Conservation (phyloP, 2,113 vertebrate genomes). For the Zapus hudsonius region DNA sequence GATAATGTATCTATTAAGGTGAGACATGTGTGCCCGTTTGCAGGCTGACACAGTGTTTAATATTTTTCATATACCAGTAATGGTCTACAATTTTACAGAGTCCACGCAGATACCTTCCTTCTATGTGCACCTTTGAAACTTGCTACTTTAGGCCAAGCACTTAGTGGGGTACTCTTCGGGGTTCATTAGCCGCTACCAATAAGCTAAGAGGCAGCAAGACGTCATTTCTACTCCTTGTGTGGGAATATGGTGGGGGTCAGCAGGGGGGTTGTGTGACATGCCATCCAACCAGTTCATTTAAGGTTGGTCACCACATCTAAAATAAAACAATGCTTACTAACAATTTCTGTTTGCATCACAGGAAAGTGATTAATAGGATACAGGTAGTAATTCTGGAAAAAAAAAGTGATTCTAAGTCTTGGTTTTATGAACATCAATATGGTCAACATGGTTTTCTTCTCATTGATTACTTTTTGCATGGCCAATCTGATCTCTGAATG, state of each 20-base stretch:
- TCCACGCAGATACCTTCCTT: slow-evolving; percentile 28
- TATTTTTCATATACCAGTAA: slow-evolving; percentile 67
- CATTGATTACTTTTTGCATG: neutral
- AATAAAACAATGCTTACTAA: slow-evolving; percentile 22
- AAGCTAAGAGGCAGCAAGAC: neutral
- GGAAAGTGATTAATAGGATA: neutral
- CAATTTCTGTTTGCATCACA: slow-evolving; percentile 3
- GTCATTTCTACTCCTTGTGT: neutral
- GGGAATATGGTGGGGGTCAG: neutral
- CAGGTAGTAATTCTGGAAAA: neutral
- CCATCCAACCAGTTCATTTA: neutral
- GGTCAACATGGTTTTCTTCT: neutral
- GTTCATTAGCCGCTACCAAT: neutral
- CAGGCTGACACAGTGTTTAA: too few relatives aligned
- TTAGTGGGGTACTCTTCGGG: slow-evolving; percentile 7
- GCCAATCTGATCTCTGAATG: neutral
- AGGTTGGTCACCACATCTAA: neutral
- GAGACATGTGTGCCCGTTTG: slow-evolving; percentile 36
- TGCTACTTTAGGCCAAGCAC: slow-evolving; percentile 58
- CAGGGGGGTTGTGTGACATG: neutral
- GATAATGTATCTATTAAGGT: slow-evolving; percentile 75
- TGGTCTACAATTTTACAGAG: slow-evolving; percentile 63
- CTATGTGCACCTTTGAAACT: slow-evolving; percentile 41
- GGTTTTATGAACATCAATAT: neutral
- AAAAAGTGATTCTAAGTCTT: neutral